Conservation (phyloP, 2,113 vertebrate species). For the Odocoileus hemionus region DNA sequence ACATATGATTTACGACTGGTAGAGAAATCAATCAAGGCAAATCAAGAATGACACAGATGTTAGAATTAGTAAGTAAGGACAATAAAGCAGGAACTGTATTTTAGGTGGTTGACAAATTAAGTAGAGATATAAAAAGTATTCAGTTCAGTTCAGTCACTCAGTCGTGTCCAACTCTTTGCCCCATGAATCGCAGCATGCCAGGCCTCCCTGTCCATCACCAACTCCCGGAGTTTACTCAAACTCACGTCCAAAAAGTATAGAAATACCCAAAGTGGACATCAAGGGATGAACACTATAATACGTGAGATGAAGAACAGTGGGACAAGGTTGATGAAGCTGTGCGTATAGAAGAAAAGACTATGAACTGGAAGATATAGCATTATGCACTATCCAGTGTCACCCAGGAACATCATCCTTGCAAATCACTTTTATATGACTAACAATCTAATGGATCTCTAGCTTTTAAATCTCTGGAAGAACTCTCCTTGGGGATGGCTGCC, state of each 20-base stretch:
- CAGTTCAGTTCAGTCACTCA: no score
- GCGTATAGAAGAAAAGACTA: neutral
- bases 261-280: neutral
- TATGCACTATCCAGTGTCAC: neutral
- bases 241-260: neutral
- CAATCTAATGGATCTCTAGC: neutral
- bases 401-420: neutral
- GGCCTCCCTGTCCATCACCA: no score
- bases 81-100: neutral
- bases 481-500: neutral
- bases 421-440: neutral
- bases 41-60: neutral
- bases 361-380: neutral
- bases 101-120: neutral
- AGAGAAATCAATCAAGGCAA: neutral
- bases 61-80: neutral
- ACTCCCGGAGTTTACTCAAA: no score
- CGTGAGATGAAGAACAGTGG: neutral
- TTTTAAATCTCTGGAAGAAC: neutral
- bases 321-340: neutral
- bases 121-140: neutral
- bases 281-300: neutral
- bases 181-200: no score
- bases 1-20: neutral
- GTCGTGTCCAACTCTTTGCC: no score